phyloP scores from a whole-genome alignment of 2,797 vertebrate genomes.

The Gadopsis bispinosus region DNA sequence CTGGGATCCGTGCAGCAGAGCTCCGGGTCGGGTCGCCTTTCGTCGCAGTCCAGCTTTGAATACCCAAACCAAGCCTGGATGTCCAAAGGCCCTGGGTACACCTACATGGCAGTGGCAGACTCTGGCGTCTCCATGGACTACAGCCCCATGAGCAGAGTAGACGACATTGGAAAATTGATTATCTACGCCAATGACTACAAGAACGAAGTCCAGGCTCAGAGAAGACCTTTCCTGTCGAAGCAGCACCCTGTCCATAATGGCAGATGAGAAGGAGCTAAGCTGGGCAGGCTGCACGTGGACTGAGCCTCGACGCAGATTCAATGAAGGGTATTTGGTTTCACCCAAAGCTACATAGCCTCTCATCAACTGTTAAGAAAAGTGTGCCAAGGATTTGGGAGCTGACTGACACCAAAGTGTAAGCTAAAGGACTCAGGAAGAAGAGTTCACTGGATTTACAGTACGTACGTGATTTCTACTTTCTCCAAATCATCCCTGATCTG shows the following conservation, averaged over 20 bases:
- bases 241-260: constrained; percentile 69
- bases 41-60: constrained; percentile 85
- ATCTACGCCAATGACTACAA: constrained; percentile 86
- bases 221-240: constrained; percentile 57
- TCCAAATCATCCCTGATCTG: constrained; percentile 35
- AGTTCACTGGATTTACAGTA: constrained; percentile 22
- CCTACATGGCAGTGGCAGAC: constrained; percentile 89
- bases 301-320: not conserved
- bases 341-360: constrained; percentile 11
- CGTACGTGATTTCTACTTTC: constrained; percentile 11
- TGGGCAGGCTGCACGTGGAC: constrained; percentile 11
- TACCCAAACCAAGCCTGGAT: constrained; percentile 80
- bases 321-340: constrained; percentile 9
- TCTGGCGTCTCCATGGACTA: constrained; percentile 90
- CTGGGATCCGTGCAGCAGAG: constrained; percentile 76
- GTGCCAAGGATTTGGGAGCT: constrained; percentile 2
- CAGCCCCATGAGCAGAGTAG: constrained; percentile 82
- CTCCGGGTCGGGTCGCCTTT: constrained; percentile 75
- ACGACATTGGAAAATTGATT: constrained; percentile 68
- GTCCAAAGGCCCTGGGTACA: constrained; percentile 81
- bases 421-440: constrained; percentile 36
- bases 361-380: constrained; percentile 41
- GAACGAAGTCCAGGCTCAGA: constrained; percentile 77
- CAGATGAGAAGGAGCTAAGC: constrained; percentile 43
- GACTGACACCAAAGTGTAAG: constrained; percentile 37